Percentiles rank a stretch among this genome's conserved stretches.
phyloP scores from a whole-genome alignment of 2,797 vertebrate species.

The Pipistrellus pipistrellus region DNA sequence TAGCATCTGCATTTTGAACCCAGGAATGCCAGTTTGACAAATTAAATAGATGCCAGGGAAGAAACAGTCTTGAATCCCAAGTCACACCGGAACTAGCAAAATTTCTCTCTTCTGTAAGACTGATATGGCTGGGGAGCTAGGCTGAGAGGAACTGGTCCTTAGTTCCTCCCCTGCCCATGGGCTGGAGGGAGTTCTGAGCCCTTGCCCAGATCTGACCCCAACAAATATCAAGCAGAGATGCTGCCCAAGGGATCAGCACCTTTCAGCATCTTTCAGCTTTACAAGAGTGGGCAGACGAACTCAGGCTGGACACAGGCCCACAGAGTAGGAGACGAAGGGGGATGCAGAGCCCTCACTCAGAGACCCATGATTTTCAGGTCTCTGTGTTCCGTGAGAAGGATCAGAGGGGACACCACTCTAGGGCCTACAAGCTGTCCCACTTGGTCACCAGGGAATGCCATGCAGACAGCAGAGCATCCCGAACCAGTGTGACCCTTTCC shows the following conservation, averaged over 20 bases:
- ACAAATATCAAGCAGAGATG: background rate
- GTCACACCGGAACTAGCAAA: background rate
- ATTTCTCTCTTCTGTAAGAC: conserved; percentile 18
- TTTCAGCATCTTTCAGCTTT: background rate
- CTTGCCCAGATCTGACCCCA: conserved; percentile 33
- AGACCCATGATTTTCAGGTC: background rate
- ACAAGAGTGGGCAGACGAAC: background rate
- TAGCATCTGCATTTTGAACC: background rate
- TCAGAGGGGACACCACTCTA: background rate
- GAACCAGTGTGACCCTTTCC: background rate
- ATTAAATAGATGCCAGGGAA: background rate
- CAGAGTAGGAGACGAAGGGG: background rate
- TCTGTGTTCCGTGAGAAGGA: background rate
- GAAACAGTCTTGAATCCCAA: background rate
- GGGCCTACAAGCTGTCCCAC: background rate
- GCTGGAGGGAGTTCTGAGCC: conserved; percentile 1
- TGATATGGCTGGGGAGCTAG: background rate
- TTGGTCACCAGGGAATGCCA: background rate
- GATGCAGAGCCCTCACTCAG: background rate
- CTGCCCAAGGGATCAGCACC: background rate
- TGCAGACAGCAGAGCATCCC: background rate
- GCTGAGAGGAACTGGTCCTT: background rate
- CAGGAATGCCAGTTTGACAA: background rate
- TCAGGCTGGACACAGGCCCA: background rate
- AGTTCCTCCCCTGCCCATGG: background rate